These are phyloP conservation scores for Petrocephalus zakoni DNA, from an alignment of 2,113 vertebrate species.

Conservation along the genomic window DNA sequence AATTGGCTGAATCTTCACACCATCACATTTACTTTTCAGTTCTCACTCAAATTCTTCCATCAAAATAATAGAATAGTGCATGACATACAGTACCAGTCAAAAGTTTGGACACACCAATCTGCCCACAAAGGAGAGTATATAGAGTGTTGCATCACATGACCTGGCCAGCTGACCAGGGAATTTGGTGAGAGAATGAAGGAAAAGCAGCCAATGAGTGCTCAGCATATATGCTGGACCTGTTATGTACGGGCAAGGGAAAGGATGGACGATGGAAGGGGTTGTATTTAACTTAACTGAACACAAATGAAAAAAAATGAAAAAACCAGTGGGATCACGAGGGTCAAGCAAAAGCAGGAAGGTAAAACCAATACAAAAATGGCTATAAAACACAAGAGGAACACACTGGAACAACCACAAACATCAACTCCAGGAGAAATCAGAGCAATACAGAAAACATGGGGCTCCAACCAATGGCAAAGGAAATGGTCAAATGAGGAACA, in stretches of 20 bases:
- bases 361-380: background rate
- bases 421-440: background rate
- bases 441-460: background rate
- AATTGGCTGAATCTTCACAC: background rate
- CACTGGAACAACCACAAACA: background rate
- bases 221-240: background rate
- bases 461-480: background rate
- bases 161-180: background rate
- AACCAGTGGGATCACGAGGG: background rate
- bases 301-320: background rate
- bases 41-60: background rate
- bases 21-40: background rate
- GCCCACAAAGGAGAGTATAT: background rate
- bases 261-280: background rate
- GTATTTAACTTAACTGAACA: background rate
- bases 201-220: too few relatives aligned
- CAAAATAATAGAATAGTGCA: background rate
- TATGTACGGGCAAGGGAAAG: background rate
- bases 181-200: background rate
- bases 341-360: background rate
- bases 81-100: background rate
- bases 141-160: background rate
- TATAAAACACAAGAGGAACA: background rate
- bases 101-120: background rate
- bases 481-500: background rate